Conservation (phyloP, 2,797 vertebrate genomes). For the Liparis tanakae region DNA sequence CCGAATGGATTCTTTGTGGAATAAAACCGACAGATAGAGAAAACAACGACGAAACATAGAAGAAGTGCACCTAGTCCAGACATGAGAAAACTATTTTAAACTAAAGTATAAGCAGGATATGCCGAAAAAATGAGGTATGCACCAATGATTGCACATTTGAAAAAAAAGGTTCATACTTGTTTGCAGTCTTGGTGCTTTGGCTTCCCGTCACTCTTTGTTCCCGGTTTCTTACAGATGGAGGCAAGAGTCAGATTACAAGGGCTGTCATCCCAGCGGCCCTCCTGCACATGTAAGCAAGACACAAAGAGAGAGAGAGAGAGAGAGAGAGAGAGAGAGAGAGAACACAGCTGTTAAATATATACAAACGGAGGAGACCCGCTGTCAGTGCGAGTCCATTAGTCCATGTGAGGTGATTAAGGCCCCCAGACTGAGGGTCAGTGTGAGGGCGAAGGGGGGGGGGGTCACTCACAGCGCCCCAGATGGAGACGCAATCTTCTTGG, state of each 20-base stretch:
- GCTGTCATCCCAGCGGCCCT: constrained; percentile 96
- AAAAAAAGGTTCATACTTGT: constrained; percentile 79
- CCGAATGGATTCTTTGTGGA: constrained; percentile 57
- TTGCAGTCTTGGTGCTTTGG: constrained; percentile 90
- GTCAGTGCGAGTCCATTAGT: constrained; percentile 22
- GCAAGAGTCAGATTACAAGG: constrained; percentile 94
- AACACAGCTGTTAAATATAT: constrained; percentile 62
- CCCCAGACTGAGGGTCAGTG: constrained; percentile 11
- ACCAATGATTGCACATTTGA: background rate
- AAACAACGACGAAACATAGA: background rate
- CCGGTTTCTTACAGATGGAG: constrained; percentile 94
- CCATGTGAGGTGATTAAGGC: constrained; percentile 12
- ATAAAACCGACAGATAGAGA: background rate
- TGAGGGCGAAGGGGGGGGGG: background rate
- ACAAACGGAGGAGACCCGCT: constrained; percentile 36
- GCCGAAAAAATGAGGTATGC: background rate
- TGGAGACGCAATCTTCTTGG: constrained; percentile 94
- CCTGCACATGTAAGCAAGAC: constrained; percentile 77
- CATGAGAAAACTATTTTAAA: background rate
- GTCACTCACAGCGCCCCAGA: constrained; percentile 94
- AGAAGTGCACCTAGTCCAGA: background rate
- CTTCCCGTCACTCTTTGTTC: constrained; percentile 86
- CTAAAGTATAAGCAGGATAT: background rate
- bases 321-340: constrained; percentile 48
- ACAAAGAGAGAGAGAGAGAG: constrained; percentile 51